Evolutionary conservation across 2,888 invertebrate genomes (phyloP).

Genomic region (Eupithecia subumbrata): DNA sequence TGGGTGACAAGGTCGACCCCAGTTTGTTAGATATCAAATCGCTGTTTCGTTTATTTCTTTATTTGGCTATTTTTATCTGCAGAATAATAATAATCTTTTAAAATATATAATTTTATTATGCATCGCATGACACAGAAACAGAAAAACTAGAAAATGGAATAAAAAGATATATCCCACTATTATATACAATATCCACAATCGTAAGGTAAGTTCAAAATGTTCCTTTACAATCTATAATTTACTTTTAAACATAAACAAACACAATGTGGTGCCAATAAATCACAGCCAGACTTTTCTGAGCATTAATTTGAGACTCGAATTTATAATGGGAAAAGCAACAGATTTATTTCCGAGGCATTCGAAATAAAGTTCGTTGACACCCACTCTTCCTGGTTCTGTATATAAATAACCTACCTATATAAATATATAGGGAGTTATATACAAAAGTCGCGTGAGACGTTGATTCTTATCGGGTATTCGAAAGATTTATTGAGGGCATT

Average conservation of each 20-base stretch:
- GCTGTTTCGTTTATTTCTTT: not conserved
- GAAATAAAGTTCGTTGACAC: conserved; percentile 58
- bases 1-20: conserved; percentile 14
- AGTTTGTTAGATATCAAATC: not conserved
- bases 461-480: conserved; percentile 80
- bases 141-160: not conserved
- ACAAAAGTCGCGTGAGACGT: conserved; percentile 80
- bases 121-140: not conserved
- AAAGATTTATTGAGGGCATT: conserved; percentile 80
- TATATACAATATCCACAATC: not conserved
- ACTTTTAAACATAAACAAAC: not conserved
- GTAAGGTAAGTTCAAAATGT: not conserved
- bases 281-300: conserved; percentile 26
- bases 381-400: conserved; percentile 71
- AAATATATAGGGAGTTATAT: conserved; percentile 1
- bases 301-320: conserved; percentile 31
- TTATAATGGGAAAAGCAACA: conserved; percentile 39
- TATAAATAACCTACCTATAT: conserved; percentile 46
- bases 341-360: conserved; percentile 47
- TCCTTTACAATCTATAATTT: not conserved
- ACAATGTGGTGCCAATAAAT: conserved; percentile 27
- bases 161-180: not conserved
- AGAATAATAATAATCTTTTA: not conserved
- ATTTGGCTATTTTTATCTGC: not conserved
- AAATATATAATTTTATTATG: not conserved